These are phyloP conservation scores for Carabus problematicus DNA, from an alignment of 2,888 invertebrate genomes.

Conservation along the genomic window DNA sequence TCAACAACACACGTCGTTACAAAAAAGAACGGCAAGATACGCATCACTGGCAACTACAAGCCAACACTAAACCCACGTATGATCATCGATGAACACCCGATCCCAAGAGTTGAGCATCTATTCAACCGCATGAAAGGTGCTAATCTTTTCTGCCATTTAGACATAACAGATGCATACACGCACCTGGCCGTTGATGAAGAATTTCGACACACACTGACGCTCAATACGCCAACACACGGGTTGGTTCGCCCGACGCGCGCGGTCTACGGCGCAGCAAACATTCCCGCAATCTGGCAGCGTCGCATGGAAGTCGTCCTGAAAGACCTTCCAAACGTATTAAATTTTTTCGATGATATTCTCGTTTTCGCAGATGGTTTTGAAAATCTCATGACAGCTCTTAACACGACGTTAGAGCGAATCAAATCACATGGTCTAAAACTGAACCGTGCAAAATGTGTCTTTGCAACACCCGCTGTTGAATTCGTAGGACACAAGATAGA, in stretches of 20 bases:
- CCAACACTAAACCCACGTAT: slow-evolving; percentile 43
- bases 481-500: slow-evolving; percentile 44
- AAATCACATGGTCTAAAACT: slow-evolving; percentile 32
- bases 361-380: slow-evolving; percentile 26
- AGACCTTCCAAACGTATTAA: slow-evolving; percentile 28
- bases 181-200: slow-evolving; percentile 36
- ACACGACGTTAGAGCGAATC: slow-evolving; percentile 24
- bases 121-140: slow-evolving; percentile 35
- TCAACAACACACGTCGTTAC: slow-evolving; percentile 45
- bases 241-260: slow-evolving; percentile 26
- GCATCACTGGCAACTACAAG: slow-evolving; percentile 46
- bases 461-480: slow-evolving; percentile 25
- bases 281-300: slow-evolving; percentile 45
- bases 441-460: slow-evolving; percentile 37
- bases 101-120: slow-evolving; percentile 27
- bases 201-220: slow-evolving; percentile 10
- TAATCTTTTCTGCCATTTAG: slow-evolving; percentile 43
- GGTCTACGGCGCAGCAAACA: slow-evolving; percentile 43
- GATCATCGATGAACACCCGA: slow-evolving; percentile 34
- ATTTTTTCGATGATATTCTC: slow-evolving; percentile 26
- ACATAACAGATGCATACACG: slow-evolving; percentile 42
- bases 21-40: slow-evolving; percentile 43
- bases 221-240: slow-evolving; percentile 44
- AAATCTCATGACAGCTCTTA: slow-evolving; percentile 5
- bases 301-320: slow-evolving; percentile 36